Evolutionary conservation across 92 coral and sea anemone genomes (phyloP), one percentile per base, ranked within the genome.

Genomic region (Pocillopora grandis): DNA sequence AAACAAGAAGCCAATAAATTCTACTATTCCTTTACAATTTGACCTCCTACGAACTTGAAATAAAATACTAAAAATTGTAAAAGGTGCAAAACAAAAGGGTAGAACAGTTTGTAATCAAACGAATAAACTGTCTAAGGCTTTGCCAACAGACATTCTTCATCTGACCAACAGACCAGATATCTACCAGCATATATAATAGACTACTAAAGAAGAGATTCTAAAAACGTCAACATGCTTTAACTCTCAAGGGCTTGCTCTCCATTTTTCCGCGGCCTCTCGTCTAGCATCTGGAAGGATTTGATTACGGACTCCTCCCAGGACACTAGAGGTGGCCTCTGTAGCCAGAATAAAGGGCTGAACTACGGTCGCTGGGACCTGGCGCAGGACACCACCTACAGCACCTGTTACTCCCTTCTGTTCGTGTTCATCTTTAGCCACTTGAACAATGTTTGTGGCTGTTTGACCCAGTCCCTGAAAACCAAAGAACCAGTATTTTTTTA

Each of bases 261-360:
- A 97, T 75, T 97, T 97, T 42, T 97, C 99, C 9, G 94, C 85
- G n/a, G 99, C 99, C 62, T 97, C 99, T 71, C 98, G 89, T 55
- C 99, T 91, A 2, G 99, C 99, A 81, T 97, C 99, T 0, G 99
- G 99, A 31, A 97, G 67, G 63, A 97, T 95, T 86, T 97, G 99
- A 86, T 97, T 97, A 33, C 99, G 85, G n/a, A 94, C 99, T 16
- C 99, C 99, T 36, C 99, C 99, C 78, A 97, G 74, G 66, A 97
- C 99, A 78, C 93, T 97, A 11, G 99, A 97, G 31, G 99, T 97
- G 9, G 99, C 99, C 79, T 94, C 97, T 65, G 99, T 94, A 61
- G 98, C 99, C 61, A 97, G 91, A 58, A 97, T 94, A 78, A 97
- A 80, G 58, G 99, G 99, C 76, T 97, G 99, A 81, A 97, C 99